Percentiles rank a stretch among this genome's conserved stretches.
Conservation (phyloP, 2,113 vertebrate species). For the Notarius lentiginosus region DNA sequence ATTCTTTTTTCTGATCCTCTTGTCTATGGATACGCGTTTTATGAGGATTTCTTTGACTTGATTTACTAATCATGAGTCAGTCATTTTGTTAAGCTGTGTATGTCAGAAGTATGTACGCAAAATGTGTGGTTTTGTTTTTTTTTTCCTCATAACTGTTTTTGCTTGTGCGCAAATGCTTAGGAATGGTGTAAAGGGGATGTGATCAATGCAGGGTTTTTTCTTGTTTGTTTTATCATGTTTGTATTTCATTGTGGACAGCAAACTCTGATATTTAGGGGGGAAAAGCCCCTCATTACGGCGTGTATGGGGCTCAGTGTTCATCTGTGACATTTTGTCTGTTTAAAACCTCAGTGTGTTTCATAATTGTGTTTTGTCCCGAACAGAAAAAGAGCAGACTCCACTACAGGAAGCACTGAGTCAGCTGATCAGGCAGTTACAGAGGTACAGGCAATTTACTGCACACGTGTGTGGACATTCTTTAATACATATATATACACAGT, state of each 20-base stretch:
- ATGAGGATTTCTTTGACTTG: not conserved
- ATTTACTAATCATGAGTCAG: too few species aligned
- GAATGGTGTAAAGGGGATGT: not conserved
- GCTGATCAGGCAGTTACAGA: slow-evolving; percentile 43
- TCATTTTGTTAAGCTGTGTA: not conserved
- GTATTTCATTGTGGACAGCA: not conserved
- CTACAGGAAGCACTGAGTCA: slow-evolving; percentile 42
- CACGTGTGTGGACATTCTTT: too few species aligned
- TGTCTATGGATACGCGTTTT: too few species aligned
- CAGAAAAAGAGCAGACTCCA: slow-evolving; percentile 38
- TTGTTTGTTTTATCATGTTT: too few species aligned
- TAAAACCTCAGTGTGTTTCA: not conserved
- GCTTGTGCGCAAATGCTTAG: not conserved
- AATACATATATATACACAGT: too few species aligned
- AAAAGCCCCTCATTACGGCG: not conserved
- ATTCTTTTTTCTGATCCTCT: too few species aligned
- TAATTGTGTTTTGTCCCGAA: not conserved
- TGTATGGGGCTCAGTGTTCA: not conserved
- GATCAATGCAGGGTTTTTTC: too few species aligned
- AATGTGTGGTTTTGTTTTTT: too few species aligned
- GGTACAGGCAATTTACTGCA: slow-evolving; percentile 2
- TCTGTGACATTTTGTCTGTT: not conserved
- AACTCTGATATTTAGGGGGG: not conserved
- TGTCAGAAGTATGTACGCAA: too few species aligned
- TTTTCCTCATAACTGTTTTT: not conserved